Conservation (phyloP, 1,140 invertebrate species). For the Gonatopus flavifemur region DNA sequence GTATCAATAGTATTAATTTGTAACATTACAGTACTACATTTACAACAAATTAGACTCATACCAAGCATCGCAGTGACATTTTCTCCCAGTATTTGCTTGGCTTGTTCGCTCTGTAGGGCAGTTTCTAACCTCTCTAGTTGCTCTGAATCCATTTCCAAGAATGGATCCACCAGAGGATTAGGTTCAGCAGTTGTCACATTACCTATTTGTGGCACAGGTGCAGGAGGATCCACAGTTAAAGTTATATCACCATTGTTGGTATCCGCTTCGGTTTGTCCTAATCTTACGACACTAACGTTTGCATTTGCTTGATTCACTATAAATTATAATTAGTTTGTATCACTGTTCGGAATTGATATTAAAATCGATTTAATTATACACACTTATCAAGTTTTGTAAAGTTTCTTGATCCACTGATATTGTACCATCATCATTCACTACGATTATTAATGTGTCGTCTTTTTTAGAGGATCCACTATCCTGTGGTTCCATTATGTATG, state of each 20-base stretch:
- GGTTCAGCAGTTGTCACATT: constrained; percentile 28
- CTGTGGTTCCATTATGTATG: constrained; percentile 48
- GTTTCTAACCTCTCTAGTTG: constrained; percentile 62
- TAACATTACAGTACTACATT: background rate
- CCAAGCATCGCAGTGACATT: constrained; percentile 61
- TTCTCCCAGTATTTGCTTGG: constrained; percentile 62
- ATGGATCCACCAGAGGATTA: constrained; percentile 54
- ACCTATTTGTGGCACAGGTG: constrained; percentile 14
- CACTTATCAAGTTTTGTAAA: constrained; percentile 71
- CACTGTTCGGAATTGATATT: constrained; percentile 11
- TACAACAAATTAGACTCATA: constrained; percentile 22
- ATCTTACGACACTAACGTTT: constrained; percentile 56
- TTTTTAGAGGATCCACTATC: constrained; percentile 43
- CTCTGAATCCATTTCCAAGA: constrained; percentile 63
- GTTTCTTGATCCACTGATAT: constrained; percentile 71
- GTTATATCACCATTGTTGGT: constrained; percentile 47
- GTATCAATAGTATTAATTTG: background rate
- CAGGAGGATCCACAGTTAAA: constrained; percentile 50
- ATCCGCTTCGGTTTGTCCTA: constrained; percentile 49
- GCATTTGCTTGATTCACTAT: constrained; percentile 56
- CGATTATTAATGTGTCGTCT: constrained; percentile 65
- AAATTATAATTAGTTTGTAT: constrained; percentile 30
- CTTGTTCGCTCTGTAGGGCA: constrained; percentile 63
- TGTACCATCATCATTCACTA: constrained; percentile 72
- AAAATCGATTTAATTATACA: constrained; percentile 29